phyloP scores from a whole-genome alignment of 2,888 invertebrate genomes.

The Parnassius apollo region DNA sequence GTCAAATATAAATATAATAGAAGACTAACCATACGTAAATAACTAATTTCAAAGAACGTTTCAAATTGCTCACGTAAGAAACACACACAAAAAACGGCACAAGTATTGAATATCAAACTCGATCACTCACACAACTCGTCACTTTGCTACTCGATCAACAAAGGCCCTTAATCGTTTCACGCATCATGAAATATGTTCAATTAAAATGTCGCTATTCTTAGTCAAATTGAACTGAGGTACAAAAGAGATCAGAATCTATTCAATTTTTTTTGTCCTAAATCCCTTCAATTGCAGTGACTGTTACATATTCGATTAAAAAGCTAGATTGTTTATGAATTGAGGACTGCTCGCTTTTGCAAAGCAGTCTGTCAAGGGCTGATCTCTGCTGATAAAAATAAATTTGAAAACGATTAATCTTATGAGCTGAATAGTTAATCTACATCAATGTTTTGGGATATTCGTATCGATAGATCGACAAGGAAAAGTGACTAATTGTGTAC shows the following conservation, averaged over 20 bases:
- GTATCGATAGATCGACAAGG: too few relatives aligned
- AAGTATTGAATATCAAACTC: conserved; percentile 8
- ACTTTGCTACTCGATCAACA: conserved; percentile 40
- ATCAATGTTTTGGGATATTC: too few relatives aligned
- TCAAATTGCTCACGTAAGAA: neutral
- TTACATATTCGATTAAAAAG: conserved; percentile 3
- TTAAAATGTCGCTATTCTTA: conserved; percentile 31
- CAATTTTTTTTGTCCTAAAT: conserved; percentile 4
- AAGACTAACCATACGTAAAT: neutral
- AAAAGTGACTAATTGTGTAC: too few relatives aligned
- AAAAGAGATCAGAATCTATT: conserved; percentile 7
- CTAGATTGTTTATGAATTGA: conserved; percentile 7
- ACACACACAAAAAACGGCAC: conserved; percentile 15
- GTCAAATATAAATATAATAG: neutral
- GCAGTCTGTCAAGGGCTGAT: conserved; percentile 21
- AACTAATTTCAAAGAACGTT: neutral
- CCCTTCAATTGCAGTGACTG: conserved; percentile 1
- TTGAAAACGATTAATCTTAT: conserved; percentile 6
- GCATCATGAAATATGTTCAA: conserved; percentile 33
- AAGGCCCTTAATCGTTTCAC: conserved; percentile 36
- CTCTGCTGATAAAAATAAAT: conserved; percentile 13
- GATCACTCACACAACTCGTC: conserved; percentile 44
- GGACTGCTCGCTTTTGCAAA: neutral
- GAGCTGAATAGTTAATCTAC: neutral
- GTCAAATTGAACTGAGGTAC: conserved; percentile 29